These are phyloP conservation scores for Oxyura jamaicensis DNA, from an alignment of 2,113 vertebrate species.

Conservation along the genomic window DNA sequence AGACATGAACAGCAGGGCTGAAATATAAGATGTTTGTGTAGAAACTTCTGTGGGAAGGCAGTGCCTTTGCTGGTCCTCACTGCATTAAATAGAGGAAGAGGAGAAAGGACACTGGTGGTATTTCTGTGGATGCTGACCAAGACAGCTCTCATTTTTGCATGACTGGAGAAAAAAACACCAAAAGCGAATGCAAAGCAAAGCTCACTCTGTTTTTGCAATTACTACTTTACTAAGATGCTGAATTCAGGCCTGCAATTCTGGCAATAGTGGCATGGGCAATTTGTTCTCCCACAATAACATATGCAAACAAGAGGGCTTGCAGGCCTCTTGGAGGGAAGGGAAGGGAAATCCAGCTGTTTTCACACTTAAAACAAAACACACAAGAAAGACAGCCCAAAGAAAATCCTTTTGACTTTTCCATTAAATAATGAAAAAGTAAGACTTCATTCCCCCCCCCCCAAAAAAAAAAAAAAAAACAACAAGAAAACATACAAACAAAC, in stretches of 20 bases:
- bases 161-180: background rate
- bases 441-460: no score
- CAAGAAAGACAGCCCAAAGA: fast-evolving
- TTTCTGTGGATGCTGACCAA: background rate
- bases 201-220: background rate
- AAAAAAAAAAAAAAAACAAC: no score
- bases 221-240: background rate
- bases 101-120: background rate
- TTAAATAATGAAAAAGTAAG: background rate
- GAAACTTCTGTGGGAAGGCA: background rate
- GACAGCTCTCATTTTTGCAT: background rate
- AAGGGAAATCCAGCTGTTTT: background rate
- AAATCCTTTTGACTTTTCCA: background rate
- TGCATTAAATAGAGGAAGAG: background rate
- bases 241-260: background rate
- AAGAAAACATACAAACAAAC: no score
- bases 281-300: background rate
- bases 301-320: background rate
- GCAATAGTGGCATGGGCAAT: background rate
- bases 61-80: background rate
- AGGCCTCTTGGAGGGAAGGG: background rate
- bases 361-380: background rate
- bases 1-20: background rate
- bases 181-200: background rate
- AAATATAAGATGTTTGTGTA: background rate